A percentile compares a stretch with the other conserved stretches of the same genome.
phyloP scores from a whole-genome alignment of 2,797 vertebrate genomes.

The Peromyscus melanophrys region DNA sequence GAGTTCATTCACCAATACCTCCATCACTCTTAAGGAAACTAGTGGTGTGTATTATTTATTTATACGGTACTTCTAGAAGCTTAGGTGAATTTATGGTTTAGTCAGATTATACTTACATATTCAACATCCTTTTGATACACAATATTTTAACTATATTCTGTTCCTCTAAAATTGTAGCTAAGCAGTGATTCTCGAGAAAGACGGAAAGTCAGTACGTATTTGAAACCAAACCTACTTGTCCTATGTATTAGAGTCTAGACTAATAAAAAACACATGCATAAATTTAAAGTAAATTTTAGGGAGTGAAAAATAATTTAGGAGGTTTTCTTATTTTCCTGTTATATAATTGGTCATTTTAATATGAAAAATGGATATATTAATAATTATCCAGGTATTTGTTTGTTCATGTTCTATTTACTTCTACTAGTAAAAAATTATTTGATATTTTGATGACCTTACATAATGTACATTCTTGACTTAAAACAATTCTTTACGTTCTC shows the following conservation, averaged over 20 bases:
- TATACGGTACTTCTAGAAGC: background rate
- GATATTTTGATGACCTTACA: background rate
- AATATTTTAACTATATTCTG: background rate
- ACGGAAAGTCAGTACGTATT: background rate
- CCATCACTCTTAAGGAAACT: background rate
- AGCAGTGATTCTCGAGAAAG: background rate
- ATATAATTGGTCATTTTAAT: constrained; percentile 28
- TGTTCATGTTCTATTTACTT: background rate
- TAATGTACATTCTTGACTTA: background rate
- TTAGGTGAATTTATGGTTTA: constrained; percentile 9
- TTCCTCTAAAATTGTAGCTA: constrained; percentile 24
- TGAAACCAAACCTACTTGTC: background rate
- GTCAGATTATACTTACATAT: background rate
- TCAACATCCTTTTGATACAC: constrained; percentile 1
- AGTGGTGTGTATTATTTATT: constrained; percentile 14
- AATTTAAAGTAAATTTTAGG: background rate
- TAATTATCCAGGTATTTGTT: background rate
- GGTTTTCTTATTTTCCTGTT: constrained; percentile 22
- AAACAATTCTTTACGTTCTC: background rate
- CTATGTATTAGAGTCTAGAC: background rate
- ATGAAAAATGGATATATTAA: background rate
- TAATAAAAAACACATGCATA: constrained; percentile 6
- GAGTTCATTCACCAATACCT: background rate
- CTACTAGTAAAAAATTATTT: background rate
- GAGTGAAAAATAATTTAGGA: background rate